Conservation (phyloP, 2,797 vertebrate genomes). For the Alosa sapidissima region DNA sequence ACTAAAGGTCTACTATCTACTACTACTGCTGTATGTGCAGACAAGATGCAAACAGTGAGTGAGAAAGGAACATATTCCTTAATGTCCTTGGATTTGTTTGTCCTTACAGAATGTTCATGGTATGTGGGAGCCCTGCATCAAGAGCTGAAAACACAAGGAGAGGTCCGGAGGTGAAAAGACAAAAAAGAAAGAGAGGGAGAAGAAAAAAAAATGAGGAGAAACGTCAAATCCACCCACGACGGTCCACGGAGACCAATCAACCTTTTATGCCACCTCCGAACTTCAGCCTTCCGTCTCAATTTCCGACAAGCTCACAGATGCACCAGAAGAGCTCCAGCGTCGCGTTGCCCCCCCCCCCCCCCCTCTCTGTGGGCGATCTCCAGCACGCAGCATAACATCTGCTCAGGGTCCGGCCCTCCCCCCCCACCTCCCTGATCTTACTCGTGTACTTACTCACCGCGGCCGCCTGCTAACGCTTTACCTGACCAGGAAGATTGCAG, state of each 20-base stretch:
- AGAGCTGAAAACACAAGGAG: not conserved
- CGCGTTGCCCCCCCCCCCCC: no score
- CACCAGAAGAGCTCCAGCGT: not conserved
- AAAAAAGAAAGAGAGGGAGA: not conserved
- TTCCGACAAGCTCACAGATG: conserved; percentile 13
- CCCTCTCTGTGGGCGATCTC: not conserved
- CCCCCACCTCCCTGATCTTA: not conserved
- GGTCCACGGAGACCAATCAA: not conserved
- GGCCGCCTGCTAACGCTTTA: conserved; percentile 9
- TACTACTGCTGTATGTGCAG: not conserved
- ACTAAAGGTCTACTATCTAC: no score
- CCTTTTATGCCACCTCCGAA: conserved; percentile 4
- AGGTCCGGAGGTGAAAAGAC: not conserved
- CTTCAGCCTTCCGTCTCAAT: conserved; percentile 13
- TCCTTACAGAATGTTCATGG: not conserved
- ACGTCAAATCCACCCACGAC: not conserved
- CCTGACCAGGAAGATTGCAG: not conserved
- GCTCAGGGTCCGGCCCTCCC: not conserved
- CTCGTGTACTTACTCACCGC: not conserved
- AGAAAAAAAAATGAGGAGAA: not conserved
- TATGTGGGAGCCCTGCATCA: not conserved
- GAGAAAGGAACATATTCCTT: no score
- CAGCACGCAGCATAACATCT: not conserved
- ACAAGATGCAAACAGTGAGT: not conserved
- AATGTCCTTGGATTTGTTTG: not conserved